A percentile compares a stretch with the other conserved stretches of the same genome.
phyloP scores from a whole-genome alignment of 1,140 invertebrate species.

The Xylocopa sonorina region DNA sequence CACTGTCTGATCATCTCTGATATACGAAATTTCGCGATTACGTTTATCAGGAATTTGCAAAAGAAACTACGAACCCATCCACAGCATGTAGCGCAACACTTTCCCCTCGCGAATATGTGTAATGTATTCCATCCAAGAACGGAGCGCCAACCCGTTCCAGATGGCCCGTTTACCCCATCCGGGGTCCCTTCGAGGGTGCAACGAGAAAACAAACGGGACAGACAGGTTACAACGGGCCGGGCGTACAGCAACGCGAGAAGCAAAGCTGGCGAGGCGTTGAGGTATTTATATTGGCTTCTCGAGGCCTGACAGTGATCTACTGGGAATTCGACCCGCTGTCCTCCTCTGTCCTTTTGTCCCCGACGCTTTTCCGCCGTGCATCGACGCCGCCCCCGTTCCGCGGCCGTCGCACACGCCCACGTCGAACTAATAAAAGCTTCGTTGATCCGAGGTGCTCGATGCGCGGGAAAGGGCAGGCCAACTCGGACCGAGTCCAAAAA shows the following conservation, averaged over 20 bases:
- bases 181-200: constrained; percentile 7
- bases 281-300: constrained; percentile 82
- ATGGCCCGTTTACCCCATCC: neutral
- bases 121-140: constrained; percentile 13
- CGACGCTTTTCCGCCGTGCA: constrained; percentile 49
- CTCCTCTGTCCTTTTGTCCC: constrained; percentile 63
- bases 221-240: constrained; percentile 69
- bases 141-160: neutral
- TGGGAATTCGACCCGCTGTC: constrained; percentile 79
- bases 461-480: constrained; percentile 16
- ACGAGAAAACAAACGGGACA: constrained; percentile 72
- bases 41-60: too few relatives aligned
- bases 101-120: neutral
- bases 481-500: constrained; percentile 7
- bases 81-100: too few relatives aligned
- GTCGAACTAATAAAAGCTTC: constrained; percentile 77
- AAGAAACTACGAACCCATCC: too few relatives aligned
- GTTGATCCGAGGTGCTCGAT: constrained; percentile 55
- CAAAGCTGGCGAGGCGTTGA: constrained; percentile 75
- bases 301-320: constrained; percentile 81
- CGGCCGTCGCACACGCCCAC: constrained; percentile 49
- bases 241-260: constrained; percentile 61
- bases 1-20: too few relatives aligned
- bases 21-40: too few relatives aligned
- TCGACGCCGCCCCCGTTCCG: constrained; percentile 33